A percentile compares a stretch with the other conserved stretches of the same genome.
Evolutionary conservation across 2,888 invertebrate genomes (phyloP).

Genomic region (Coenonympha glycerion): DNA sequence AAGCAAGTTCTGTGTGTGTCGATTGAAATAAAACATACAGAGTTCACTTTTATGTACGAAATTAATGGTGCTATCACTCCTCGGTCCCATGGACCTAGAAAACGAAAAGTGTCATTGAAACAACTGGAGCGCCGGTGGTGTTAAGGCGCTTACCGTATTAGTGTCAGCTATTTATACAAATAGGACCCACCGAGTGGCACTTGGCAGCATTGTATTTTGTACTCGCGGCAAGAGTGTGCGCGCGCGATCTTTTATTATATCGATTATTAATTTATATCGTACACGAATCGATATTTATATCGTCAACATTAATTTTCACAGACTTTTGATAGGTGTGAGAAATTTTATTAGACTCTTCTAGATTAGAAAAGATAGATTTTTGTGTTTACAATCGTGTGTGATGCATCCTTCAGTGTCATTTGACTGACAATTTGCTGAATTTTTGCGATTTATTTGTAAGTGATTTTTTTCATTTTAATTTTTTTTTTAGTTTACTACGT

Average conservation of each 20-base stretch:
- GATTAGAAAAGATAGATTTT: no score
- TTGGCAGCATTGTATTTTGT: slow-evolving; percentile 15
- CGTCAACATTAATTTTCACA: not conserved
- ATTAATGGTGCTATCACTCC: no score
- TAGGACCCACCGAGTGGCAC: slow-evolving; percentile 16
- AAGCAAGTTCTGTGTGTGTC: no score
- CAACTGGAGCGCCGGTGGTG: slow-evolving; percentile 2
- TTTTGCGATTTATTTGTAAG: not conserved
- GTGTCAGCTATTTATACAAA: slow-evolving; percentile 30
- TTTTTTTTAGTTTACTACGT: not conserved
- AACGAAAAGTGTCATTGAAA: not conserved
- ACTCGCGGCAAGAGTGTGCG: slow-evolving; percentile 20
- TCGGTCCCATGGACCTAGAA: slow-evolving; percentile 3
- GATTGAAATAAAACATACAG: no score
- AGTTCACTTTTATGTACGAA: no score
- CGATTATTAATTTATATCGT: not conserved
- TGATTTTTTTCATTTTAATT: not conserved
- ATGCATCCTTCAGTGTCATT: slow-evolving; percentile 1
- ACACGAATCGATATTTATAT: slow-evolving; percentile 3
- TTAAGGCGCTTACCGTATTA: slow-evolving; percentile 26
- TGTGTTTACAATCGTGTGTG: slow-evolving; percentile 7
- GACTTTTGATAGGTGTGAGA: no score
- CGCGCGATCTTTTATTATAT: slow-evolving; percentile 8
- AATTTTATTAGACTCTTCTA: no score
- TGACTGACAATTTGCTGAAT: slow-evolving; percentile 1